These are phyloP conservation scores for Helleia helle DNA, from an alignment of 2,888 invertebrate species.

Conservation along the genomic window DNA sequence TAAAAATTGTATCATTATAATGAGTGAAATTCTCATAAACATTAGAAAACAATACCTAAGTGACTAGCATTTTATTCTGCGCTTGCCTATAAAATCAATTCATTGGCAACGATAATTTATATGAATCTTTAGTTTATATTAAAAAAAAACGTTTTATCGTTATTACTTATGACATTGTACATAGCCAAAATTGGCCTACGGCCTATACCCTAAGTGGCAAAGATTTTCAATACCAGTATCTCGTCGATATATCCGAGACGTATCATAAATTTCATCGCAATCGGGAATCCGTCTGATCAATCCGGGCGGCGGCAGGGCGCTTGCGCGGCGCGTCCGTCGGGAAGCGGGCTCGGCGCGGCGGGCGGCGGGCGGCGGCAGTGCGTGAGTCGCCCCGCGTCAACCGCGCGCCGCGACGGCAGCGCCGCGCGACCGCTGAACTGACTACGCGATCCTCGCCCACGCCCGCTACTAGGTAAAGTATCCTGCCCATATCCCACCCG, in stretches of 20 bases:
- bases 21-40: too few species aligned
- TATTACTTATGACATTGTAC: too few species aligned
- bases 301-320: conserved; percentile 30
- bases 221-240: conserved; percentile 36
- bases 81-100: too few species aligned
- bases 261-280: conserved; percentile 69
- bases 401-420: conserved; percentile 36
- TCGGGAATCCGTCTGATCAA: conserved; percentile 67
- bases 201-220: conserved; percentile 15
- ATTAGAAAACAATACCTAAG: too few species aligned
- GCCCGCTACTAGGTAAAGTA: conserved; percentile 42
- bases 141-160: too few species aligned
- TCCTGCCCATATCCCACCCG: conserved; percentile 27
- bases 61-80: too few species aligned
- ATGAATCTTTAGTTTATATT: too few species aligned
- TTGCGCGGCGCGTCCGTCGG: conserved; percentile 26
- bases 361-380: conserved; percentile 45
- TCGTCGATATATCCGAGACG: conserved; percentile 63
- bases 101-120: too few species aligned
- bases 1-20: too few species aligned
- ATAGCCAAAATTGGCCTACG: not conserved
- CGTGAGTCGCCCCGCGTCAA: conserved; percentile 54
- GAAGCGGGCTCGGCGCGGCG: conserved; percentile 27
- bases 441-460: conserved; percentile 31
- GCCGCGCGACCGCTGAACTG: conserved; percentile 39